These are phyloP conservation scores for Rotaria magnacalcarata DNA, from an alignment of 2,888 invertebrate species.

Conservation along the genomic window DNA sequence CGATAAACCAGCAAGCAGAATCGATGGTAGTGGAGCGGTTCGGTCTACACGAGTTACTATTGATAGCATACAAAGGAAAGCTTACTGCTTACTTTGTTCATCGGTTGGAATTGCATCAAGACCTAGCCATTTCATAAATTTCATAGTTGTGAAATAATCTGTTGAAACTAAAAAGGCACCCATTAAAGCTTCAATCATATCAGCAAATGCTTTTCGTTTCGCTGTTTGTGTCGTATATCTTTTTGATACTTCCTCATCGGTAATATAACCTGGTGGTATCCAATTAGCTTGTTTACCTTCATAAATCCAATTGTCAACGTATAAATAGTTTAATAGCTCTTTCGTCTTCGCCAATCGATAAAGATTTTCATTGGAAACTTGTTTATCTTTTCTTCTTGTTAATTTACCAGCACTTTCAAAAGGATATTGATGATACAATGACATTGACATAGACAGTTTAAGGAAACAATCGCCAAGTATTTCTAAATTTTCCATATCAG, in stretches of 20 bases:
- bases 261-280: background rate
- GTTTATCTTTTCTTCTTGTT: background rate
- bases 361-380: conserved; percentile 39
- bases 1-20: background rate
- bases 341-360: conserved; percentile 23
- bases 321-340: too few relatives aligned
- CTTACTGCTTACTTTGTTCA: background rate
- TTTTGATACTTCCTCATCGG: background rate
- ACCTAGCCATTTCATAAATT: conserved; percentile 96
- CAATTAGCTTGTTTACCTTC: background rate
- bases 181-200: conserved; percentile 94
- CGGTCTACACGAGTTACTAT: background rate
- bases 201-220: conserved; percentile 83
- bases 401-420: conserved; percentile 8
- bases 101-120: conserved; percentile 59
- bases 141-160: conserved; percentile 82
- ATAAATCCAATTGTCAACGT: too few relatives aligned
- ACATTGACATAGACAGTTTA: conserved; percentile 31
- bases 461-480: conserved; percentile 44
- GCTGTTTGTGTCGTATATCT: background rate
- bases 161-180: conserved; percentile 79
- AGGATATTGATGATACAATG: conserved; percentile 15
- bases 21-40: background rate
- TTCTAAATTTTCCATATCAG: conserved; percentile 42
- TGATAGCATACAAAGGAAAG: too few relatives aligned